Evolutionary conservation across 2,113 vertebrate species (phyloP).

Genomic region (Chionomys nivalis): DNA sequence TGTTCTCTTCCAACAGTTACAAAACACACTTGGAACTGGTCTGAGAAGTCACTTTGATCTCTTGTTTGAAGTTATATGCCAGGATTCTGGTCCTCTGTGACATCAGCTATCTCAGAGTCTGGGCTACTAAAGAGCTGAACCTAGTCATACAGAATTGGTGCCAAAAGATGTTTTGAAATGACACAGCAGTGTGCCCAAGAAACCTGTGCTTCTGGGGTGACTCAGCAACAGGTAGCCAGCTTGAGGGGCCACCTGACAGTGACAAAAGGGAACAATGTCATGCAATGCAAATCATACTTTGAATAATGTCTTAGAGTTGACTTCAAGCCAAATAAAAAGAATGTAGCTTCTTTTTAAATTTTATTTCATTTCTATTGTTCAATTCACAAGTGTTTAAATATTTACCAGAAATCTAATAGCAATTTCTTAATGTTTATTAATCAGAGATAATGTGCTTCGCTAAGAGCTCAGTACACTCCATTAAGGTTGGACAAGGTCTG

Average conservation of each 20-base stretch:
- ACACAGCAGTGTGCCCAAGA: background rate
- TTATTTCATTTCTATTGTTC: constrained; percentile 55
- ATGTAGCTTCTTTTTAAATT: background rate
- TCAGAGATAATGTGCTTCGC: constrained; percentile 47
- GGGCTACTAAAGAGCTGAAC: constrained; percentile 36
- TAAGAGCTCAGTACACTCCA: constrained; percentile 57
- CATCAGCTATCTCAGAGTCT: constrained; percentile 12
- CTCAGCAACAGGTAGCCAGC: background rate
- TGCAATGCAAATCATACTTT: background rate
- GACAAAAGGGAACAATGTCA: background rate
- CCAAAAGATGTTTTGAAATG: constrained; percentile 22
- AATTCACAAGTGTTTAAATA: constrained; percentile 65
- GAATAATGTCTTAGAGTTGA: constrained; percentile 21
- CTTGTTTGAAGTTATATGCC: constrained; percentile 45
- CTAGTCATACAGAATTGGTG: background rate
- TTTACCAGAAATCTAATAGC: constrained; percentile 61
- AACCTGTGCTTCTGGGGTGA: background rate
- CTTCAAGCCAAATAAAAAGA: constrained; percentile 26
- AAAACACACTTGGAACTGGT: constrained; percentile 32
- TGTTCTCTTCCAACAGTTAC: constrained; percentile 22
- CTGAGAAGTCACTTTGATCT: constrained; percentile 63
- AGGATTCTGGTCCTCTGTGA: background rate
- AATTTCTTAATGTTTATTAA: constrained; percentile 68
- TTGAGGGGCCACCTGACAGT: background rate
- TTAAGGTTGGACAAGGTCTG: constrained; percentile 43